phyloP scores from a whole-genome alignment of 2,888 invertebrate species.

The Aphodius granarius region DNA sequence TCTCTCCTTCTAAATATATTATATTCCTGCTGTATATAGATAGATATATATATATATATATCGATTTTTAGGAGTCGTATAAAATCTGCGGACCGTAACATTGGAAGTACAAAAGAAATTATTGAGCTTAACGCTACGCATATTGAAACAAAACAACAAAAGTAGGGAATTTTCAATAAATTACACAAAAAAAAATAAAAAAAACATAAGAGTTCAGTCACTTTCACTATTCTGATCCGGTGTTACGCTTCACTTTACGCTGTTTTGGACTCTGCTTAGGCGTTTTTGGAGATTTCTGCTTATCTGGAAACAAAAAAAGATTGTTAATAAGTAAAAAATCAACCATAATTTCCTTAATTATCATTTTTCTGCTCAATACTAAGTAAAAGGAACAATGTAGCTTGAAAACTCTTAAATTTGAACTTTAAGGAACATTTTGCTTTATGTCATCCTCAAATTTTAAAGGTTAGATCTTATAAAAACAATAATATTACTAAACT shows the following conservation, averaged over 20 bases:
- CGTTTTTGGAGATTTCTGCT: constrained; percentile 71
- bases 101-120: constrained; percentile 10
- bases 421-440: no score
- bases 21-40: no score
- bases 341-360: not conserved
- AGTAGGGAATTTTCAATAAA: constrained; percentile 24
- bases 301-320: constrained; percentile 31
- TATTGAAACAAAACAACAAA: constrained; percentile 26
- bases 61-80: constrained; percentile 1
- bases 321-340: no score
- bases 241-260: constrained; percentile 75
- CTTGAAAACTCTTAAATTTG: no score
- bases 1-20: not conserved
- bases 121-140: constrained; percentile 23
- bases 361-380: not conserved
- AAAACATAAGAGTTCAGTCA: constrained; percentile 11
- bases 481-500: no score
- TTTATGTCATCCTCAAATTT: no score
- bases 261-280: constrained; percentile 70
- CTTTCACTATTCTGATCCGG: constrained; percentile 59
- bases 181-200: constrained; percentile 22
- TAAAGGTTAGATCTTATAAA: no score
- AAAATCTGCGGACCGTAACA: constrained; percentile 17
- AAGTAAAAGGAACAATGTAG: no score
- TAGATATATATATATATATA: not conserved